Evolutionary conservation across 2,113 vertebrate species (phyloP).

Genomic region (Peromyscus californicus): DNA sequence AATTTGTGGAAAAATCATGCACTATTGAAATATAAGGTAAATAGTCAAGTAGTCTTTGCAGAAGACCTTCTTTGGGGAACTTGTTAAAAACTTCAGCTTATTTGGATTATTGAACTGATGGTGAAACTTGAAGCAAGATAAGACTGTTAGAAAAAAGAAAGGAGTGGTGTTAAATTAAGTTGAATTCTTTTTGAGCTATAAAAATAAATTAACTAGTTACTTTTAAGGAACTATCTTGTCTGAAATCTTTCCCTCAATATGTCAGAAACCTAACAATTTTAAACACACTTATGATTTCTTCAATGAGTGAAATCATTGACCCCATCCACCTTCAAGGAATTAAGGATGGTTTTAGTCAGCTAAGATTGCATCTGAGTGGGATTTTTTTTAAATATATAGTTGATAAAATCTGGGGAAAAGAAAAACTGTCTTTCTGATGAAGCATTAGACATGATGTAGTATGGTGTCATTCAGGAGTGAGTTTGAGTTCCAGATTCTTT

Average conservation of each 20-base stretch:
- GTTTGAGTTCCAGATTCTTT: conserved; percentile 72
- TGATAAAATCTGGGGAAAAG: conserved; percentile 73
- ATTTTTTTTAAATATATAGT: conserved; percentile 74
- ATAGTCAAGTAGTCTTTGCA: conserved; percentile 70
- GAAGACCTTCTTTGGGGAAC: conserved; percentile 49
- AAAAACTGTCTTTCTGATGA: conserved; percentile 64
- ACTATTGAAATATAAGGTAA: conserved; percentile 84
- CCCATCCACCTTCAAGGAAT: conserved; percentile 9
- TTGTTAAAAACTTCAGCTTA: conserved; percentile 54
- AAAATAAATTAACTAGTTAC: not conserved
- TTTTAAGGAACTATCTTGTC: conserved; percentile 36
- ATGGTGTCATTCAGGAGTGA: conserved; percentile 59
- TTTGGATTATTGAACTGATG: conserved; percentile 67
- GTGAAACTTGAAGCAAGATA: conserved; percentile 27
- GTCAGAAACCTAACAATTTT: conserved; percentile 58
- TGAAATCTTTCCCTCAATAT: not conserved
- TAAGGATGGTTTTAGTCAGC: conserved; percentile 10
- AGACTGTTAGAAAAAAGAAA: conserved; percentile 55
- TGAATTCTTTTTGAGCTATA: not conserved
- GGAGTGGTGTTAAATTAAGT: conserved; percentile 51
- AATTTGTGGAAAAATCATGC: conserved; percentile 87
- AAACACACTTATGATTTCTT: not conserved
- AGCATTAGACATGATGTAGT: not conserved
- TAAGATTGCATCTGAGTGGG: conserved; percentile 56
- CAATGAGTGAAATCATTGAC: conserved; percentile 63